Conservation (phyloP, 1,140 invertebrate genomes). For the Macrobrachium nipponense region DNA sequence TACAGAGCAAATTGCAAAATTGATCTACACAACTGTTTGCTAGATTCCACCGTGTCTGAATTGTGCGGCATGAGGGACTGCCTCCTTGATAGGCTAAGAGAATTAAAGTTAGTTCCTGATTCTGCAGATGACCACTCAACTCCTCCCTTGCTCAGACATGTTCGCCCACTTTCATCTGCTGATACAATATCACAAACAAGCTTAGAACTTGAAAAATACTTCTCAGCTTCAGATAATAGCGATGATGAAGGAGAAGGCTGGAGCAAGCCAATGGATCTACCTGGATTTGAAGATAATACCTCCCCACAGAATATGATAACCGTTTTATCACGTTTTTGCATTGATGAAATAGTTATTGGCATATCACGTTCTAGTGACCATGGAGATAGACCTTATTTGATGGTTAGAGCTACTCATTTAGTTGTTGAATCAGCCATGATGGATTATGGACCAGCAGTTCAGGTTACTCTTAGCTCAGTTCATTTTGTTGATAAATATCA, state of each 20-base stretch:
- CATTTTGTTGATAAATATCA: conserved; percentile 86
- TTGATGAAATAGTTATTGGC: conserved; percentile 75
- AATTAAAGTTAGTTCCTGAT: conserved; percentile 30
- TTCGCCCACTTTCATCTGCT: conserved; percentile 51
- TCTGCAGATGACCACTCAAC: conserved; percentile 21
- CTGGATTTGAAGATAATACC: conserved; percentile 86
- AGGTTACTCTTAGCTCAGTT: conserved; percentile 79
- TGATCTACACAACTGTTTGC: conserved; percentile 44
- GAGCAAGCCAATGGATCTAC: conserved; percentile 80
- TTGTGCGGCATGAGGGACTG: conserved; percentile 65
- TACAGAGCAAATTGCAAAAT: background rate
- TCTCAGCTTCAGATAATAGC: conserved; percentile 78
- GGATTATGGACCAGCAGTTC: conserved; percentile 82
- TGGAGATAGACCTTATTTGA: conserved; percentile 80
- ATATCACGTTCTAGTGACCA: conserved; percentile 74
- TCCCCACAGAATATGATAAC: conserved; percentile 82
- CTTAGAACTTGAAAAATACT: conserved; percentile 67
- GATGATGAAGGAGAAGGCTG: conserved; percentile 82
- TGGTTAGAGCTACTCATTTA: conserved; percentile 78
- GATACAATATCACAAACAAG: conserved; percentile 64
- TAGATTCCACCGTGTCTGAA: conserved; percentile 65
- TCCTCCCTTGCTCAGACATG: conserved; percentile 57
- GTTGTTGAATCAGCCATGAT: conserved; percentile 82
- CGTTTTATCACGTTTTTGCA: conserved; percentile 78
- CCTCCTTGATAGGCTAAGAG: conserved; percentile 38